Evolutionary conservation across 2,888 invertebrate species (phyloP), one percentile per base, ranked within the genome.

Genomic region (Cyclophora albipunctata): DNA sequence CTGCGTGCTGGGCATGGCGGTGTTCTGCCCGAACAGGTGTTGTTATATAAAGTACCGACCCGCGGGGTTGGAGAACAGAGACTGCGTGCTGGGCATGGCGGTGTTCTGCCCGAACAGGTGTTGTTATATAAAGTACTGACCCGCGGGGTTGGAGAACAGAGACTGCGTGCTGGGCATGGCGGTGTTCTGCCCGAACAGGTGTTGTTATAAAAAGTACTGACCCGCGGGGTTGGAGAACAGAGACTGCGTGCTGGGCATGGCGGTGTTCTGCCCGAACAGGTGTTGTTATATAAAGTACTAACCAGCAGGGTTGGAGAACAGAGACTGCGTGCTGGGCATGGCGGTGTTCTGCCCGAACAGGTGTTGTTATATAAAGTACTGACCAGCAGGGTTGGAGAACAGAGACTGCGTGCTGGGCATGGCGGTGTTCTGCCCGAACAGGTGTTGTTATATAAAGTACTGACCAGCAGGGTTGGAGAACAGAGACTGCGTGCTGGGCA

Each of bases 1-100:
- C 91, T 0, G 91, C 90, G 0, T 87, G 0, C 90, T 75, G n/a
- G 90, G 77, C 0, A 91, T 83, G 59, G 81, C 86, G 34, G 89
- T 85, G 66, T 90, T 90, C 65, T 92, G 92, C 0, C 93, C 93
- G 65, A 94, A 94, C 4, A 93, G 75, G n/a, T n/a, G n/a, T n/a
- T n/a, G n/a, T n/a, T n/a, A n/a, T n/a, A n/a, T 37, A 1, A 37
- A 4, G 3, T 63, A 71, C 66, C 58, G 33, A 77, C 87, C 76
- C 6, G 79, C 63, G 0, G 84, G 81, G 45, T 80, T 87, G 0
- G 91, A 50, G 69, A 94, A 94, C 0, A 93, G 76, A 37, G 0
- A 91, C 91, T 0, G 91, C 90, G 0, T 87, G 0, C 90, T 75
- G n/a, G 90, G 77, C 0, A 91, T 83, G 59, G 81, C 86, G 34